Conservation (phyloP, 2,113 vertebrate genomes). For the Pollimyrus isidori region DNA sequence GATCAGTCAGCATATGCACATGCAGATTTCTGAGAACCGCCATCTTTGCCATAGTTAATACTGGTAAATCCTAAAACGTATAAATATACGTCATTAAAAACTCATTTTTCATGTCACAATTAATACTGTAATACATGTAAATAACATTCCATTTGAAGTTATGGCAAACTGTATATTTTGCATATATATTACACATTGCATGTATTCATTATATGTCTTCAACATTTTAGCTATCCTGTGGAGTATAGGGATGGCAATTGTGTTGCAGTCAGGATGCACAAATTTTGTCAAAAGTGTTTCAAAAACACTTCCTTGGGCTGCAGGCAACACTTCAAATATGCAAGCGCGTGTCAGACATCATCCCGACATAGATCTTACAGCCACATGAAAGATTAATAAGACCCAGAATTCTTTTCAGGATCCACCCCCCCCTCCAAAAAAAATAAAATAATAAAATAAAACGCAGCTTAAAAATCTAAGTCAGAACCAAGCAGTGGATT, state of each 20-base stretch:
- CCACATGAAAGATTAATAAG: not conserved
- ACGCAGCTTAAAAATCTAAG: not conserved
- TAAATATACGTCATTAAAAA: not conserved
- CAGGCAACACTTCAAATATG: not conserved
- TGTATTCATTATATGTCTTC: not conserved
- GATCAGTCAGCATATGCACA: not conserved
- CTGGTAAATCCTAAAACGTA: not conserved
- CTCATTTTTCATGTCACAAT: not conserved
- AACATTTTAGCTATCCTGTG: not conserved
- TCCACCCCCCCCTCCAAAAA: not conserved
- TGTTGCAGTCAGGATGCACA: not conserved
- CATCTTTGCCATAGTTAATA: not conserved
- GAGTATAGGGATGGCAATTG: not conserved
- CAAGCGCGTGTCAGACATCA: not conserved
- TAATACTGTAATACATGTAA: not conserved
- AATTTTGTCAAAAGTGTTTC: not conserved
- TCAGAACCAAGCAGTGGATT: not conserved
- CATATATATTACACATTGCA: not conserved
- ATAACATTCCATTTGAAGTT: not conserved
- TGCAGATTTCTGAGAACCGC: not conserved
- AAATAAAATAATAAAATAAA: not conserved
- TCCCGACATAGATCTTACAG: not conserved
- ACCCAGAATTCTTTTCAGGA: not conserved
- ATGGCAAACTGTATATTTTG: not conserved
- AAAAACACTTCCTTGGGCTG: not conserved